These are phyloP conservation scores for Thumatha senex DNA, from an alignment of 2,888 invertebrate genomes.

Conservation along the genomic window DNA sequence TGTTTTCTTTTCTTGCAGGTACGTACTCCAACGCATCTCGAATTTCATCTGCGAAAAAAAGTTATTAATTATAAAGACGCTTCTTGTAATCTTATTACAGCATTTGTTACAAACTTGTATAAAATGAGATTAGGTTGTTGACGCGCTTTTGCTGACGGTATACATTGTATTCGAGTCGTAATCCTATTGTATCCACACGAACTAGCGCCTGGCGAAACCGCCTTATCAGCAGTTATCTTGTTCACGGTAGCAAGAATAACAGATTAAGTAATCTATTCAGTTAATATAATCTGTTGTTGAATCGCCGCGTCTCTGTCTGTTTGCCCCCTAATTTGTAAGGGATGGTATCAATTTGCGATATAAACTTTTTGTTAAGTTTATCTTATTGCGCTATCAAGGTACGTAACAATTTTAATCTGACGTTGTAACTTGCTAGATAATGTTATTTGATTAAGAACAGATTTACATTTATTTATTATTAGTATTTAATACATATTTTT, in stretches of 20 bases:
- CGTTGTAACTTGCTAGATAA: neutral
- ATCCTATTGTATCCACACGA: constrained; percentile 66
- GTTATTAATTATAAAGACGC: constrained; percentile 40
- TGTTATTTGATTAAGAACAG: neutral
- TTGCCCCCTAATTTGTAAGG: constrained; percentile 30
- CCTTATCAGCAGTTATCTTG: constrained; percentile 51
- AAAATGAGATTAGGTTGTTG: constrained; percentile 67
- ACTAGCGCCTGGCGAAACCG: constrained; percentile 49
- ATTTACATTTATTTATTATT: neutral
- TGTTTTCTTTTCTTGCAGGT: constrained; percentile 49
- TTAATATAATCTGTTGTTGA: constrained; percentile 26
- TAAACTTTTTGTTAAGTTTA: constrained; percentile 14
- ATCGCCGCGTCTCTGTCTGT: constrained; percentile 18
- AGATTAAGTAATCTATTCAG: constrained; percentile 39
- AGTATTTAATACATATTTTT: neutral
- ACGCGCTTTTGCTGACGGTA: constrained; percentile 47
- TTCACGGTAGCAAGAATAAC: constrained; percentile 37
- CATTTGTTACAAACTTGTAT: constrained; percentile 52
- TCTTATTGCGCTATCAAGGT: constrained; percentile 19
- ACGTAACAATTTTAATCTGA: neutral
- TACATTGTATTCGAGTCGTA: constrained; percentile 61
- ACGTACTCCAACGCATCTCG: constrained; percentile 43
- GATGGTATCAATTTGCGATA: constrained; percentile 38
- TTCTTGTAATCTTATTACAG: constrained; percentile 69
- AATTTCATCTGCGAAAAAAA: constrained; percentile 39